Evolutionary conservation across 2,888 invertebrate genomes (phyloP), one percentile per base, ranked within the genome.

Genomic region (Nematopogon swammerdamellus): DNA sequence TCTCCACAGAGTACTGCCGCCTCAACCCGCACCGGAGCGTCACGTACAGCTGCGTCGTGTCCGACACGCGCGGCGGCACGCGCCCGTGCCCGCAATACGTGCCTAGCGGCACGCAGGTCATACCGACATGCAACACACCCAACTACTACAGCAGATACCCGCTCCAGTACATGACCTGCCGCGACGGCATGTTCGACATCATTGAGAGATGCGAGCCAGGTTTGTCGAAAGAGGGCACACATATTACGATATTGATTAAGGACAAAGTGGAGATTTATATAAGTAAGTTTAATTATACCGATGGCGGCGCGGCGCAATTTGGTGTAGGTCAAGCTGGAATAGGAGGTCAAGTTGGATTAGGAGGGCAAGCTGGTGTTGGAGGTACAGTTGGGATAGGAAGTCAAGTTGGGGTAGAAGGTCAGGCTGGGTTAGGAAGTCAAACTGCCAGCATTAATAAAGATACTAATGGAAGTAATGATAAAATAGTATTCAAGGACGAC

Each of bases 131-230:
- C 57, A 59, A 58, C 43, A 51, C 49, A 0, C 67, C 68, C 0
- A 67, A 68, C 57, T 71, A 70, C 58, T 67, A 68, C 55, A 58
- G 58, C n/a, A 14, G 59, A 2, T 54, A 54, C 0, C 52, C 56
- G 0, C 56, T 66, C 0, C 50, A 53, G 20, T 52, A 54, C 52
- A 70, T 71, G 69, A 55, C 51, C 11, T 72, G 72, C 56, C 54
- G 60, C 19, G 61, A 63, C 1, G 68, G 65, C 14, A 60, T 53
- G 42, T 72, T 70, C 69, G 60, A 65, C 55, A 56, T 64, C 53
- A 51, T 57, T 5, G 62, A 67, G 3, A 55, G 52, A 2, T 72
- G 72, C 56, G 49, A 52, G 6, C 63, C 69, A 67, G 72, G 70
- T 72, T 60, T 62, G 66, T 19, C 46, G 14, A 63, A 59, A 61